Conservation (phyloP, 2,113 vertebrate species). For the Odocoileus hemionus region DNA sequence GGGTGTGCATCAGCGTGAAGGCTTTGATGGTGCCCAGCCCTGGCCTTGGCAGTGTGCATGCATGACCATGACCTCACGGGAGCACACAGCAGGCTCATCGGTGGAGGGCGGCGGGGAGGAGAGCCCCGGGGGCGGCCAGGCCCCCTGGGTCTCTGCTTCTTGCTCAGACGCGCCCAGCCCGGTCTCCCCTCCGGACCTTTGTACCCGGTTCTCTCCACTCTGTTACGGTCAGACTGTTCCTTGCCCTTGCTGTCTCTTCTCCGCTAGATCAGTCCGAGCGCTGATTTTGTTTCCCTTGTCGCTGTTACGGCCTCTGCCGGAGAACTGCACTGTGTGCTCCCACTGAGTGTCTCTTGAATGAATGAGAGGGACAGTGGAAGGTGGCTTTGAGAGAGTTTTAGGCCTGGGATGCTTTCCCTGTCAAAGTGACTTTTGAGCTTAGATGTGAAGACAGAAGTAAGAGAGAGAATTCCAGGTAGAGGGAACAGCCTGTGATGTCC, state of each 20-base stretch:
- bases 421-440: background rate
- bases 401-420: background rate
- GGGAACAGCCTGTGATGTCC: too few species aligned
- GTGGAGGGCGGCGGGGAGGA: accelerated
- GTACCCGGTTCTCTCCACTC: accelerated
- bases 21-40: too few species aligned
- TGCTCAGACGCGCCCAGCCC: accelerated
- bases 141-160: accelerated
- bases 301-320: background rate
- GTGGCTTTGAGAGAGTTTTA: background rate
- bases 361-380: background rate
- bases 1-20: accelerated
- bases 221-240: accelerated
- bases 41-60: accelerated
- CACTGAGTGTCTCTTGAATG: background rate
- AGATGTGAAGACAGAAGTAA: background rate
- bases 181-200: accelerated
- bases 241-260: background rate
- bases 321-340: accelerated
- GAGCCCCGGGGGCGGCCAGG: accelerated
- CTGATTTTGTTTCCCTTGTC: background rate
- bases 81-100: accelerated
- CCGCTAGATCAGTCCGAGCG: accelerated
- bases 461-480: background rate
- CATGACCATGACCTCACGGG: accelerated